Conservation (phyloP, 2,797 vertebrate genomes). For the Eulemur albifrons region DNA sequence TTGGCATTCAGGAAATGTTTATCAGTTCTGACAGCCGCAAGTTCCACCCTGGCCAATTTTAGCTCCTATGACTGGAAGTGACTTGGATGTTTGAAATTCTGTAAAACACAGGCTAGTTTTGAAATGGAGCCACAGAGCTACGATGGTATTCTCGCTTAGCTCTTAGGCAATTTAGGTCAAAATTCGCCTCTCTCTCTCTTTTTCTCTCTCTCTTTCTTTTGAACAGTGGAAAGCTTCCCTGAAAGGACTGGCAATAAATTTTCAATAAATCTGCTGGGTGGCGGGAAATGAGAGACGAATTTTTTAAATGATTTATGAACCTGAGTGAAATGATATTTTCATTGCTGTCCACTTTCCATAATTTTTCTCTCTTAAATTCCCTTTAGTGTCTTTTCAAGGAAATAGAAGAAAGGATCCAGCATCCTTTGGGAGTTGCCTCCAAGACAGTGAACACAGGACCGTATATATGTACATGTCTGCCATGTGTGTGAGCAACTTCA, state of each 20-base stretch:
- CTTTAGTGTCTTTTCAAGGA: slow-evolving; percentile 65
- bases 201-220: not conserved
- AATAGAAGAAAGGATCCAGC: slow-evolving; percentile 51
- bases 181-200: slow-evolving; percentile 2
- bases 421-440: not conserved
- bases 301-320: slow-evolving; percentile 77
- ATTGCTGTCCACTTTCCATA: slow-evolving; percentile 71
- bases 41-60: slow-evolving; percentile 78
- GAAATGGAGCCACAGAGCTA: slow-evolving; percentile 74
- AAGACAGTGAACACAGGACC: not conserved
- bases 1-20: slow-evolving; percentile 79
- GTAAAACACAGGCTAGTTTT: slow-evolving; percentile 75
- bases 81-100: slow-evolving; percentile 78
- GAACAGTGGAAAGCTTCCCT: slow-evolving; percentile 52
- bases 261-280: slow-evolving; percentile 74
- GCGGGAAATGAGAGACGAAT: slow-evolving; percentile 66
- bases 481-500: not conserved
- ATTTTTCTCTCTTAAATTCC: slow-evolving; percentile 73
- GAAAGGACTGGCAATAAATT: slow-evolving; percentile 71
- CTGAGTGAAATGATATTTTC: slow-evolving; percentile 73
- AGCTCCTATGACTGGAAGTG: slow-evolving; percentile 78
- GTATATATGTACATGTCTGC: not conserved
- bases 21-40: slow-evolving; percentile 78
- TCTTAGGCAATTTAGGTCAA: slow-evolving; percentile 73
- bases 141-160: slow-evolving; percentile 64